Evolutionary conservation across 2,797 vertebrate genomes (phyloP).

Genomic region (Rhadinocentrus ornatus): DNA sequence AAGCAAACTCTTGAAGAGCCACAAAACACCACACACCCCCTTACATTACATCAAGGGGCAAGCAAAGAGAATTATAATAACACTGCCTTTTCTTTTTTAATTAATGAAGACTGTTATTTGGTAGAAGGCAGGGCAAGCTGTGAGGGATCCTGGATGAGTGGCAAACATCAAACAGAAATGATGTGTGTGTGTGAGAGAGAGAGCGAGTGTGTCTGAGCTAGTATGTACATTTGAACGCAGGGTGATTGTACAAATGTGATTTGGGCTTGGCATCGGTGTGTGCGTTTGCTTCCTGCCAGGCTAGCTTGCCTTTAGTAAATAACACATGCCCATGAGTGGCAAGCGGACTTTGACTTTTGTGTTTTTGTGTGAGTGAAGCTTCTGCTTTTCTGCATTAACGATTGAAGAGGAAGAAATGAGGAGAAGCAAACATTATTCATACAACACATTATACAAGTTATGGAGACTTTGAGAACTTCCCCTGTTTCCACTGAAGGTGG

Average conservation of each 20-base stretch:
- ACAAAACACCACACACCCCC: constrained; percentile 81
- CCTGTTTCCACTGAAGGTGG: constrained; percentile 81
- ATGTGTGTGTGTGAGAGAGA: constrained; percentile 26
- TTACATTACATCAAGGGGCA: constrained; percentile 82
- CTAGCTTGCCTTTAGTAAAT: constrained; percentile 81
- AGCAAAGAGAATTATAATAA: constrained; percentile 84
- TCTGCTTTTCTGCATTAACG: constrained; percentile 78
- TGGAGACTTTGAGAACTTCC: constrained; percentile 85
- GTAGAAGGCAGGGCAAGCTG: constrained; percentile 82
- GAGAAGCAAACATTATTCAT: constrained; percentile 83
- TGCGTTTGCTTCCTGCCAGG: constrained; percentile 58
- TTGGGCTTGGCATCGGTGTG: constrained; percentile 20
- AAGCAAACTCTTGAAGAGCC: constrained; percentile 84
- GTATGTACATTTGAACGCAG: constrained; percentile 52
- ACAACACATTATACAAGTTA: constrained; percentile 85
- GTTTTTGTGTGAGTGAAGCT: constrained; percentile 78
- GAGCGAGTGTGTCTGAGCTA: constrained; percentile 25
- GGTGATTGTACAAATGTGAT: constrained; percentile 52
- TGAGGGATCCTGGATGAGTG: constrained; percentile 86
- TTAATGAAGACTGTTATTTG: constrained; percentile 85
- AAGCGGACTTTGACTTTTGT: constrained; percentile 71
- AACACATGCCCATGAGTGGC: constrained; percentile 77
- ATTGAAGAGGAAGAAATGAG: constrained; percentile 76
- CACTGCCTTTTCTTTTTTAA: constrained; percentile 82
- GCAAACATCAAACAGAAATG: constrained; percentile 85